phyloP scores from a whole-genome alignment of 2,113 vertebrate genomes.

The Chloebia gouldiae region DNA sequence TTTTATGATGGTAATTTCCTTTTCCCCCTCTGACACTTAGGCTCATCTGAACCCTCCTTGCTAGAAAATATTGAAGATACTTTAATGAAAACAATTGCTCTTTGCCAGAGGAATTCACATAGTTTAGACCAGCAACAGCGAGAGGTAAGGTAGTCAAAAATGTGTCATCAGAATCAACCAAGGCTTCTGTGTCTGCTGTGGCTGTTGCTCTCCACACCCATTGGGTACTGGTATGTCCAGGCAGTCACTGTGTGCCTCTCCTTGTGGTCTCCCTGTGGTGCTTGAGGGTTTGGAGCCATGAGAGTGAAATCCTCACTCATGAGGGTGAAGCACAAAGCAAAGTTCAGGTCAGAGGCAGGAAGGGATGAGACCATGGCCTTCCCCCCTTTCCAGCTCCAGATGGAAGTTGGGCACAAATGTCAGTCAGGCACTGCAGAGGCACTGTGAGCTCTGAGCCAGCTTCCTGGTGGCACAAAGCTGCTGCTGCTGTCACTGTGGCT shows the following conservation, averaged over 20 bases:
- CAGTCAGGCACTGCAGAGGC: background rate
- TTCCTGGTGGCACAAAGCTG: background rate
- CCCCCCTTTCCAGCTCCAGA: background rate
- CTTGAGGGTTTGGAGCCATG: background rate
- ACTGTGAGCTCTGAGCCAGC: background rate
- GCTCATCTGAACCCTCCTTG: conserved; percentile 10
- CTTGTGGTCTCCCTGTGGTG: background rate
- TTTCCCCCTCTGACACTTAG: conserved; percentile 1
- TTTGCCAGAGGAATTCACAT: conserved; percentile 90
- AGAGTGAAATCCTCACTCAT: background rate
- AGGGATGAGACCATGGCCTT: background rate
- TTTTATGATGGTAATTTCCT: background rate
- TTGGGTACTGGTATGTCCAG: background rate
- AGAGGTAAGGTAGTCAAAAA: conserved; percentile 79
- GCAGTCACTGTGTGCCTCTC: background rate
- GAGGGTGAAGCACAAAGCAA: background rate
- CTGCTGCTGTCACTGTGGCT: background rate
- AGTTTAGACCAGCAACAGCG: conserved; percentile 86
- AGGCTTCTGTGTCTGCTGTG: background rate
- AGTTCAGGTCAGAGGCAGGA: background rate
- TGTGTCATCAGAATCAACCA: background rate
- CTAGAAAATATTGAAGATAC: conserved; percentile 78
- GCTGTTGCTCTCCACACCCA: background rate
- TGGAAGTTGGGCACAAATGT: background rate
- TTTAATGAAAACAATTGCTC: conserved; percentile 80